Evolutionary conservation across 2,888 invertebrate genomes (phyloP), one percentile per base, ranked within the genome.

Genomic region (Epsilonema sp.): DNA sequence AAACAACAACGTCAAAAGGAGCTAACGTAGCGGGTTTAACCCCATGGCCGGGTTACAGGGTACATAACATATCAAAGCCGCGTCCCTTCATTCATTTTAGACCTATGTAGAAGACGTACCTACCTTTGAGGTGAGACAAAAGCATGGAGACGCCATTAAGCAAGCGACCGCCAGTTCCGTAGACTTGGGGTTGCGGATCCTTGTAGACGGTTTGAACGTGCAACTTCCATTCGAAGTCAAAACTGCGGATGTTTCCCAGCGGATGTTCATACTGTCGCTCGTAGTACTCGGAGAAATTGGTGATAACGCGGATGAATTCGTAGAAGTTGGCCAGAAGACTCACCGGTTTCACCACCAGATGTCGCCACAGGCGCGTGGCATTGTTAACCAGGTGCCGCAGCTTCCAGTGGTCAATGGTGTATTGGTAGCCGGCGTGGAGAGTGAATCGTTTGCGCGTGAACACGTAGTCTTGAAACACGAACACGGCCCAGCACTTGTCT

Each of bases 281-380:
- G 39, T 57, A 54, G 38, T 52, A 54, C 44, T 57, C 55, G n/a
- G 52, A 48, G 43, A 54, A 57, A 25, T 54, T 54, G 0, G 78
- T 75, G n/a, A 82, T 63, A 70, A 82, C 76, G 48, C 79, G 77
- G 75, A 83, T 79, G 59, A 83, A 83, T 62, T 82, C 82, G 62
- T 78, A 82, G 38, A 83, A 72, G 63, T 82, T 82, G 64, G 79
- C 78, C 57, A 82, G 80, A 62, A 82, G 81, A 49, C 75, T 69
- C 70, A 78, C 78, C 1, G 82, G 82, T 26, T 76, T 73, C 53
- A 84, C 76, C 19, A 78, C 73, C 26, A 83, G 67, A 11, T 73
- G 72, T 49, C 76, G 73, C 56, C 82, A 74, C 57, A 76, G 71
- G 43, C 67, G 69, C 0, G 82, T 82, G 23, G 82, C 74, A 52